Percentiles rank a stretch among this genome's conserved stretches.
Conservation (phyloP, 2,888 invertebrate genomes). For the Acanthopleura granulata region DNA sequence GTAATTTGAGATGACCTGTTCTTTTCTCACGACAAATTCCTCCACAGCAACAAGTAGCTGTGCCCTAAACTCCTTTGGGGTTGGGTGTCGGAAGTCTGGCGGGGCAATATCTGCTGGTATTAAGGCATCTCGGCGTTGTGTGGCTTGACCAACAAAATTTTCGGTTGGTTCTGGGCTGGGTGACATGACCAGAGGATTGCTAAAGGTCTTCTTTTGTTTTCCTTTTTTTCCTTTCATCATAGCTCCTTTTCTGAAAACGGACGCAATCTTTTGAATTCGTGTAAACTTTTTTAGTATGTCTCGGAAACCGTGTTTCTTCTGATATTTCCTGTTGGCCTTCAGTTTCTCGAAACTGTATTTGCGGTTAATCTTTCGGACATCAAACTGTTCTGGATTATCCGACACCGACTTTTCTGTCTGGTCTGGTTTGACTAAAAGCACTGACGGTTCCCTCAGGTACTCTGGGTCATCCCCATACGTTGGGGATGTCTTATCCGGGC, state of each 20-base stretch:
- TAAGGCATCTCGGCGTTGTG: not conserved
- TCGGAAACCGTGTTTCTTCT: not conserved
- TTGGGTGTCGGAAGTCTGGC: not conserved
- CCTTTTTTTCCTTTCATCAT: not conserved
- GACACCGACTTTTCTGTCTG: too few relatives aligned
- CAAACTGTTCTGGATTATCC: not conserved
- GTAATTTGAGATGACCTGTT: not conserved
- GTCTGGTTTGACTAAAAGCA: too few relatives aligned
- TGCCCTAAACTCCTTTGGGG: not conserved
- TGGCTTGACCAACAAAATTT: not conserved
- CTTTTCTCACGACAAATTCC: not conserved
- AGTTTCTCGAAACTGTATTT: conserved; percentile 7
- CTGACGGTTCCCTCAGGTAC: too few relatives aligned
- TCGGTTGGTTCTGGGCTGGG: not conserved
- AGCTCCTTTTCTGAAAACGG: not conserved
- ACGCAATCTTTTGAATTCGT: not conserved
- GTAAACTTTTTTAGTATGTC: conserved; percentile 9
- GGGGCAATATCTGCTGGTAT: not conserved
- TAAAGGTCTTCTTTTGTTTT: not conserved
- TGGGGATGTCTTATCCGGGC: not conserved
- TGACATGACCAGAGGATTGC: not conserved
- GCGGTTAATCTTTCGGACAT: not conserved
- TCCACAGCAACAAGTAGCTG: not conserved
- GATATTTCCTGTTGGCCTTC: not conserved
- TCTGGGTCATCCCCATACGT: not conserved